Evolutionary conservation across 2,797 vertebrate genomes (phyloP), one percentile per base, ranked within the genome.

Genomic region (Fundulus diaphanus): DNA sequence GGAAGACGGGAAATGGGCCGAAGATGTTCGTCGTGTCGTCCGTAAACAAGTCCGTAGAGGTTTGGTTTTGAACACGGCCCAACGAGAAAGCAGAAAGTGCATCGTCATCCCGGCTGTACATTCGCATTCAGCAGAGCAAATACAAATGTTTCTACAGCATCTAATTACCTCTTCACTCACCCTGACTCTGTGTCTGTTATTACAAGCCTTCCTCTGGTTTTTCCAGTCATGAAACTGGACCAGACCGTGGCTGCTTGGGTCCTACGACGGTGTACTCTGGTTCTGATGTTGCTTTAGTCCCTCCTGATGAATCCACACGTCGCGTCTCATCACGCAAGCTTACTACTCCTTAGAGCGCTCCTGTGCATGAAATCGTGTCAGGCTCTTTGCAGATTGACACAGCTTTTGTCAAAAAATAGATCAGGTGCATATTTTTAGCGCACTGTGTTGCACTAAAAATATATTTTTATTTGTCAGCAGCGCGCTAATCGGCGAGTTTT

Each of bases 351-450:
- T 42, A 11, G 37, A 42, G 37, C 51, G 35, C 42, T 69, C 15
- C 22, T 40, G 33, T 51, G 27, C 48, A 35, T 16, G 49, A 52
- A 33, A 52, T 42, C n/a, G 3, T 57, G 70, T 72, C 27, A 54
- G 54, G 59, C 42, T 72, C 70, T 71, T 35, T 72, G 54, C 40
- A 42, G 49, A 46, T 46, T 72, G 70, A 42, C 52, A 56, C 54
- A 13, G 70, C 54, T 59, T 72, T 42, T 16, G 54, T 72, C 54
- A 44, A 72, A 72, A n/a, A 72, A 72, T 72, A 72, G 70, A 72
- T 40, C 70, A 31, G 52, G 70, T 72, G 70, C 54, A 44, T 72
- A 72, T 72, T 72, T 72, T 72, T 72, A 72, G 70, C 56, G 54
- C 52, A 31, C 27, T 66, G 52, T 57, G 27, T 29, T 40, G 52